phyloP scores from a whole-genome alignment of 2,888 invertebrate genomes.

The Sarcophaga caerulescens region DNA sequence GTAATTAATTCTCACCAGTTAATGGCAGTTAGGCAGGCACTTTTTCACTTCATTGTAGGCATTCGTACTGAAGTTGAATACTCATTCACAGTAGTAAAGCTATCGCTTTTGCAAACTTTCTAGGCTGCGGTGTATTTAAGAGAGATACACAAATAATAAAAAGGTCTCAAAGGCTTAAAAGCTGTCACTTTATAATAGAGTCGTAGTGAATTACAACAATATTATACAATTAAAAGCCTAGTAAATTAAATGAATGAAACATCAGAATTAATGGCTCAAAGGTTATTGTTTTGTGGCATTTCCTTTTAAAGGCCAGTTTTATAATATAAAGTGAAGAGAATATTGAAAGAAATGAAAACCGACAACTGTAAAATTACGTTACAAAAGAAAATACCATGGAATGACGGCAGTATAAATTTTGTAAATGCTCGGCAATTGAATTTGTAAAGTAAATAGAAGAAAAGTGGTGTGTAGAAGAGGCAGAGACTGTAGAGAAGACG shows the following conservation, averaged over 20 bases:
- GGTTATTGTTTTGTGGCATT: neutral
- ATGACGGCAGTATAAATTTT: no score
- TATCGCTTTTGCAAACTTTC: neutral
- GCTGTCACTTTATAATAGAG: constrained; percentile 38
- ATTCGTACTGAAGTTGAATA: constrained; percentile 2
- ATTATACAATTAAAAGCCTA: constrained; percentile 26
- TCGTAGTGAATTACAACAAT: constrained; percentile 19
- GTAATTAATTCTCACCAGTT: constrained; percentile 64
- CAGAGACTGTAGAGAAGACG: no score
- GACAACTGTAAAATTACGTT: no score
- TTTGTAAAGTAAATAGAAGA: no score
- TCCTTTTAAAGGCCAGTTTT: neutral
- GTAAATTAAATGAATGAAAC: neutral
- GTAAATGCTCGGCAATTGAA: no score
- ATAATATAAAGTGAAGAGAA: no score
- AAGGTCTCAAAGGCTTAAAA: constrained; percentile 46
- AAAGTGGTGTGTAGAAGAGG: no score
- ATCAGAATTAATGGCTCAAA: neutral
- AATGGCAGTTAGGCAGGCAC: no score
- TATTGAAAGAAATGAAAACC: no score
- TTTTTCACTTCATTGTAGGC: constrained; percentile 15
- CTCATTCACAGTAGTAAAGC: neutral
- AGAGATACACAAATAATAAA: neutral
- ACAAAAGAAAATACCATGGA: no score
- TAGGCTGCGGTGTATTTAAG: neutral